Percentiles rank a stretch among this genome's conserved stretches.
Conservation (phyloP, 2,113 vertebrate genomes). For the Tylochromis polylepis region DNA sequence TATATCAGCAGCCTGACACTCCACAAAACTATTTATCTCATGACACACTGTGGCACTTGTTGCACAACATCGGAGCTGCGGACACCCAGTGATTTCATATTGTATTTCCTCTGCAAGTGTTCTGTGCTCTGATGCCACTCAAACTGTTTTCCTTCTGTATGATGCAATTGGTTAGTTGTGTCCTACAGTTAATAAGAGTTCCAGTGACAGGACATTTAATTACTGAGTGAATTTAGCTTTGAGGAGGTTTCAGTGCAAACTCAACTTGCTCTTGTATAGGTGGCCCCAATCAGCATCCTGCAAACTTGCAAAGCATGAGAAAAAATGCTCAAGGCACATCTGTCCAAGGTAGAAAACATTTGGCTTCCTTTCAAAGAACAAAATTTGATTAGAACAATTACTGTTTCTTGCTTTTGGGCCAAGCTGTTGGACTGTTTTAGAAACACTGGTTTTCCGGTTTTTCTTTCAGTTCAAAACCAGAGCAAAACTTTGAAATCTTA, state of each 20-base stretch:
- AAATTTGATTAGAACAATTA: constrained; percentile 80
- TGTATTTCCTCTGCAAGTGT: background rate
- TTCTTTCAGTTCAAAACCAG: constrained; percentile 76
- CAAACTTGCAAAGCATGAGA: constrained; percentile 54
- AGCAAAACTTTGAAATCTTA: constrained; percentile 56
- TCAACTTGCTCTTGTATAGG: background rate
- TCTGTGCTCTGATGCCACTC: background rate
- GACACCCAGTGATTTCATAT: background rate
- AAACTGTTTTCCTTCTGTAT: background rate
- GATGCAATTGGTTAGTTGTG: background rate
- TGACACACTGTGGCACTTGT: background rate
- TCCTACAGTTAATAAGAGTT: background rate
- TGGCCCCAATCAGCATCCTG: constrained; percentile 15
- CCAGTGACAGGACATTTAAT: background rate
- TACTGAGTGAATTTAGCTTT: background rate
- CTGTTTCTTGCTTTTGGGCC: constrained; percentile 76
- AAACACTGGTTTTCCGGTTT: constrained; percentile 80
- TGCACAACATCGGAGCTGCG: background rate
- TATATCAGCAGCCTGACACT: background rate
- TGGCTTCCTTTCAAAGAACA: constrained; percentile 80
- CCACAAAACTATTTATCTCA: background rate
- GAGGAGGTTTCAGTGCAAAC: background rate
- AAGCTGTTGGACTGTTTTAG: constrained; percentile 74
- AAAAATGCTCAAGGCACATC: constrained; percentile 68
- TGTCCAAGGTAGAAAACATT: constrained; percentile 67